These are phyloP conservation scores for Vesta saturnalis DNA, from an alignment of 2,888 invertebrate species.

Conservation along the genomic window DNA sequence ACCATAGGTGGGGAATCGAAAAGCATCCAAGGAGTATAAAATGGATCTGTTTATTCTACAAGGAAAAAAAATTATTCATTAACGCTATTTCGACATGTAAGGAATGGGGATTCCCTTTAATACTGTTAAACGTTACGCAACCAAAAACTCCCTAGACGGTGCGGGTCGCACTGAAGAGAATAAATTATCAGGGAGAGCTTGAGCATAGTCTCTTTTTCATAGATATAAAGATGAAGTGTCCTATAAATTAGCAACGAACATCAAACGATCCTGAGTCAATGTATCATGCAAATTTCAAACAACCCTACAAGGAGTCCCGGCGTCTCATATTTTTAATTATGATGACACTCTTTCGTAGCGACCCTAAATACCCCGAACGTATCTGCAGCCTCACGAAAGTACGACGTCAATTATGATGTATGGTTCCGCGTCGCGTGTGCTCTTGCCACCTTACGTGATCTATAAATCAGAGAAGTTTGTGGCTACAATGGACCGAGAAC, in stretches of 20 bases:
- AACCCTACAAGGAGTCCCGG: no score
- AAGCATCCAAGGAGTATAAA: constrained; percentile 17
- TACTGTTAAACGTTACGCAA: constrained; percentile 36
- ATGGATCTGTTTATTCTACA: constrained; percentile 23
- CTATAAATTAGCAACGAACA: no score
- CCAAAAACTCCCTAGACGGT: constrained; percentile 37
- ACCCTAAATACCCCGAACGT: constrained; percentile 35
- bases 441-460: constrained; percentile 30
- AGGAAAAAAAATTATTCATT: constrained; percentile 17
- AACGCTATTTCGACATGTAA: constrained; percentile 25
- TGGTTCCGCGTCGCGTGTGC: constrained; percentile 24
- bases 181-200: constrained; percentile 21
- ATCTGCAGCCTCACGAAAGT: constrained; percentile 37
- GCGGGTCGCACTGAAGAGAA: constrained; percentile 30
- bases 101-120: constrained; percentile 42
- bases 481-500: constrained; percentile 22
- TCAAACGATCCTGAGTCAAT: no score
- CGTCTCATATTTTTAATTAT: no score
- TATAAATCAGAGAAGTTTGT: constrained; percentile 29
- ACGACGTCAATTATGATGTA: constrained; percentile 49
- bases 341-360: constrained; percentile 26
- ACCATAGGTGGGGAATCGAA: constrained; percentile 12
- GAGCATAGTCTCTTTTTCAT: neutral
- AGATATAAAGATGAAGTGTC: neutral
- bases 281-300: no score